Base-by-base conservation (phyloP, 2,888 invertebrate genomes). In the Philhelius pedissequus region DNA sequence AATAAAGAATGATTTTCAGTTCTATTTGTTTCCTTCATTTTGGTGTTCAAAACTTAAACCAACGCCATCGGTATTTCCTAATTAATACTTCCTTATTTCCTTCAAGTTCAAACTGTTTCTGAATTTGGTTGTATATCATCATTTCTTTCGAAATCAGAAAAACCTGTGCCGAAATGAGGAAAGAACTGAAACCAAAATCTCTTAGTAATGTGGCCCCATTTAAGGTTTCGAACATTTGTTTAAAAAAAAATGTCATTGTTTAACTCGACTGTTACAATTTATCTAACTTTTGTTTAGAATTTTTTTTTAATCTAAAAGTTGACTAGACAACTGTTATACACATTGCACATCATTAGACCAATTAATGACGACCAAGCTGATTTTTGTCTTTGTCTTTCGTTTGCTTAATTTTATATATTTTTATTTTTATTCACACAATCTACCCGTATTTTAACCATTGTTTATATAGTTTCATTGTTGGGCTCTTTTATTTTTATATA, bases 271-370 rank as follows among this genome's bases (percentile, higher is more conserved):
- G 25, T 50, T n/a, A 32, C 30, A 58, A 58, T 40, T 54, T 22
- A 54, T 38, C 60, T 79, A 50, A 50, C 71, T 73, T 68, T 68
- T 50, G 43, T 62, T n/a, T n/a, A n/a, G n/a, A n/a, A n/a, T 74
- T 74, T 54, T 25, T 15, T 45, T 22, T n/a, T 48, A 62, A 11
- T 7, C 48, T 48, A 1, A 75, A 20, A 69, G 13, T 45, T 62
- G 60, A 62, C 60, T 60, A 52, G 60, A 60, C 73, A 56, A 78
- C 71, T 58, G 60, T 18, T 20, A 18, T 15, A 11, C 11, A 13
- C 45, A 25, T 15, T 78, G 68, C 68, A 73, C 78, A 73, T 78
- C 68, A 78, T 82, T 82, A 82, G 78, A 48, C 70, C 66, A 76
- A 76, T 81, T 76, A 81, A 35, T 54, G 30, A 25, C 15, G 8